Base-by-base conservation (phyloP, 2,797 vertebrate species). In the Alcedo atthis region DNA sequence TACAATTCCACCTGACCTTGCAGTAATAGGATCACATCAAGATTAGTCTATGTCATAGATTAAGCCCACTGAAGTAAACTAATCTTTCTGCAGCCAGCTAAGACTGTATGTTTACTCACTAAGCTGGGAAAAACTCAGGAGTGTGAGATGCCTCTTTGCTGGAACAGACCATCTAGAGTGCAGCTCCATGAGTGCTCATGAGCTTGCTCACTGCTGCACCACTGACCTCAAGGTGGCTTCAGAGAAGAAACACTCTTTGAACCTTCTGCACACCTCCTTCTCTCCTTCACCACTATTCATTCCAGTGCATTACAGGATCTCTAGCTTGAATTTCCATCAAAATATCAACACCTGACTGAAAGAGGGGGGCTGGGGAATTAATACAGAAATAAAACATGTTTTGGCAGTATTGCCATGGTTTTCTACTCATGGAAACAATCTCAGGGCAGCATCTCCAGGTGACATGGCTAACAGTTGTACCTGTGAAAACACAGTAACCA, bases 1-100 rank as follows among this genome's bases (percentile, higher is more conserved):
- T 81, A 78, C 61, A 85, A 73, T 91, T 76, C 53, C 68, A 79
- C 68, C 70, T 93, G 96, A 95, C 92, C 89, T 95, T 90, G 63
- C 76, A 40, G 37, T 96, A 97, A 97, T 94, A 96, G 93, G 96
- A 96, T 97, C 89, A 87, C 82, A 62, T 35, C 63, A 45, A 76
- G 96, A 96, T 95, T 96, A 96, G 81, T 81, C 89, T 24, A 83
- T 95, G 94, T 88, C 87, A 93, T 45, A 96, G 84, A 88, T 77
- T 91, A 91, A 93, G 66, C 77, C 53, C 63, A 76, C 59, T 59
- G 74, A 74, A 90, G 81, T 77, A 93, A 93, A 85, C 59, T 94
- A 95, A 96, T 95, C 95, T 91, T 93, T 83, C 49, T 84, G 59
- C 80, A 85, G 81, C 71, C 81, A 84, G 76, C 81, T 89, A 87